Evolutionary conservation across 1,140 invertebrate genomes (phyloP), one percentile per base, ranked within the genome.

Genomic region (Leptopilina boulardi): DNA sequence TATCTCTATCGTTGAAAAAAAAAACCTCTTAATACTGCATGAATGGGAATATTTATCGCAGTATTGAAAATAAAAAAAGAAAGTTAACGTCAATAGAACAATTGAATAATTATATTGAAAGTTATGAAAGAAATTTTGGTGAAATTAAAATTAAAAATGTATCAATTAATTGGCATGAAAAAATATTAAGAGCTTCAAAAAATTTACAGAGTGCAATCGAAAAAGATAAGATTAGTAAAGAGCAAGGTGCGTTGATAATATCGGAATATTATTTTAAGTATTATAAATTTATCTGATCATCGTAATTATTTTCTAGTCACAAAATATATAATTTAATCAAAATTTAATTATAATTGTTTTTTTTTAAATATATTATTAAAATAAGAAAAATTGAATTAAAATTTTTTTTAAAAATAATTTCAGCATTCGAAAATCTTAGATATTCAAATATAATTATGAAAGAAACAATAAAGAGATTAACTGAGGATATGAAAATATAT

Each of bases 381-480:
- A n/a, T n/a, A n/a, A n/a, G n/a, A 15, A 47, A 13, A 15, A 15
- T 47, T 13, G 11, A 13, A 47, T 10, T 3, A 47, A 47, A 47
- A 47, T 11, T 47, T 47, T 47, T 47, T 0, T 0, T n/a, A n/a
- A n/a, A 5, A 11, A 13, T 18, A n/a, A 13, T 54, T 54, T 54
- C 51, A 54, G 51, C 51, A 8, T 54, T 54, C 9, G 18, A 18
- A n/a, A 54, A 54, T 54, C 71, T 9, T 18, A 72, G 13, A 2
- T 71, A 6, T 54, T 26, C 38, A 47, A 78, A 77, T 42, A 9
- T 42, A 6, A 74, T 72, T 38, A 59, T 70, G 73, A 76, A 38
- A 73, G 21, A 66, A 72, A 19, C 26, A 21, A 30, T n/a, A 4
- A 19, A 6, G 8, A n/a, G 10, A 41, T 11, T 56, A 23, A 56